These are phyloP conservation scores for Amia ocellicauda DNA, from an alignment of 2,113 vertebrate genomes.

Conservation along the genomic window DNA sequence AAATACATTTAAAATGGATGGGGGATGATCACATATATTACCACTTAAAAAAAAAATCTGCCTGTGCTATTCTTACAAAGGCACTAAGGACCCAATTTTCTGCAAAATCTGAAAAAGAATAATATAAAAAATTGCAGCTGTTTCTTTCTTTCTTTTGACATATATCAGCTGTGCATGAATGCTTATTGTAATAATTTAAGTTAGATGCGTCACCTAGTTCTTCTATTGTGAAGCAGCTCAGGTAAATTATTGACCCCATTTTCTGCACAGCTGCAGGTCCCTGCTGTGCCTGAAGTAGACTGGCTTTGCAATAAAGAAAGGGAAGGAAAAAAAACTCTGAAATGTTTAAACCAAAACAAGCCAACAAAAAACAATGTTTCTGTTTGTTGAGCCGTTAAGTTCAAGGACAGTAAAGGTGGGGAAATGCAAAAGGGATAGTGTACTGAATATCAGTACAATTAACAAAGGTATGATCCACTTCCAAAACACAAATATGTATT, in stretches of 20 bases:
- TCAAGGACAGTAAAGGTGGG: constrained; percentile 1
- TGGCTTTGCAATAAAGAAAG: neutral
- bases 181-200: constrained; percentile 31
- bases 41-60: no score
- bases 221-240: constrained; percentile 16
- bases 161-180: constrained; percentile 26
- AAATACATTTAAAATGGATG: no score
- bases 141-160: constrained; percentile 8
- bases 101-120: neutral
- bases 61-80: neutral
- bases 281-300: constrained; percentile 17
- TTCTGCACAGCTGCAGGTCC: constrained; percentile 20
- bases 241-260: constrained; percentile 29
- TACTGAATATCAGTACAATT: constrained; percentile 6
- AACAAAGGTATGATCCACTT: neutral
- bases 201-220: constrained; percentile 20
- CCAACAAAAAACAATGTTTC: neutral
- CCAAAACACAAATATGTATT: constrained; percentile 5
- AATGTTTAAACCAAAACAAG: neutral
- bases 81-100: neutral
- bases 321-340: neutral
- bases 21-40: neutral
- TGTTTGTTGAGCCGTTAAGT: neutral
- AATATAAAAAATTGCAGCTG: constrained; percentile 7
- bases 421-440: neutral